phyloP scores from a whole-genome alignment of 2,113 vertebrate genomes.

The Otus sunia region DNA sequence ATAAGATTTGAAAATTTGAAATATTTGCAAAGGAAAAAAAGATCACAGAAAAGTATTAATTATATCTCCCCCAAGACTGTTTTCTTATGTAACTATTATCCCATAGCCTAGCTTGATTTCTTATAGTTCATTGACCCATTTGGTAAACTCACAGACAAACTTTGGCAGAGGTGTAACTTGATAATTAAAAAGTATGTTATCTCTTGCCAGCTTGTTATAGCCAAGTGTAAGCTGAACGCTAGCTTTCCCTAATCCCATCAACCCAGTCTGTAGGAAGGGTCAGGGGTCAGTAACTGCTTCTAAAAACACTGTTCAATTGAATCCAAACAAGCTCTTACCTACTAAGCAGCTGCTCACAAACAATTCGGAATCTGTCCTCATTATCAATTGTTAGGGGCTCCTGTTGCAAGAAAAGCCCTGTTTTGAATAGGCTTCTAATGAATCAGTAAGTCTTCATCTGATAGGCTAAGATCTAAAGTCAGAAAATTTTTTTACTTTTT shows the following conservation, averaged over 20 bases:
- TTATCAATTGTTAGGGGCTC: slow-evolving; percentile 65
- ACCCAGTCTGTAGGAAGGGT: slow-evolving; percentile 76
- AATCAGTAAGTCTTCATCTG: neutral
- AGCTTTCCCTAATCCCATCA: slow-evolving; percentile 85
- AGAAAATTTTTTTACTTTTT: neutral
- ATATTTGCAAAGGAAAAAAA: neutral
- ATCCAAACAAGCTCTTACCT: slow-evolving; percentile 70
- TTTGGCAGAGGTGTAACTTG: slow-evolving; percentile 78
- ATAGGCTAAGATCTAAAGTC: slow-evolving; percentile 32
- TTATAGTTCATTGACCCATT: slow-evolving; percentile 61
- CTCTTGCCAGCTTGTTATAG: slow-evolving; percentile 81
- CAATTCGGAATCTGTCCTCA: slow-evolving; percentile 59
- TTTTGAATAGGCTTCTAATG: slow-evolving; percentile 44
- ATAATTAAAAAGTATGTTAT: slow-evolving; percentile 89
- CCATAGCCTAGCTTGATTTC: neutral
- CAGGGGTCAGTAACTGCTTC: slow-evolving; percentile 86
- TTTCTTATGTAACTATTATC: slow-evolving; percentile 13
- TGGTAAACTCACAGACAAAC: slow-evolving; percentile 72
- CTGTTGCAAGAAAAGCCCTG: slow-evolving; percentile 41
- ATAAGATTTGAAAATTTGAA: neutral
- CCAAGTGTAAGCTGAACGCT: slow-evolving; percentile 77
- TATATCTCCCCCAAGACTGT: neutral
- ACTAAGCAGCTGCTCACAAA: slow-evolving; percentile 66
- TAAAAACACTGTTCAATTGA: slow-evolving; percentile 77
- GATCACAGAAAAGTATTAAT: neutral